These are phyloP conservation scores for Opisthocomus hoazin DNA, from an alignment of 2,113 vertebrate species.

Conservation along the genomic window DNA sequence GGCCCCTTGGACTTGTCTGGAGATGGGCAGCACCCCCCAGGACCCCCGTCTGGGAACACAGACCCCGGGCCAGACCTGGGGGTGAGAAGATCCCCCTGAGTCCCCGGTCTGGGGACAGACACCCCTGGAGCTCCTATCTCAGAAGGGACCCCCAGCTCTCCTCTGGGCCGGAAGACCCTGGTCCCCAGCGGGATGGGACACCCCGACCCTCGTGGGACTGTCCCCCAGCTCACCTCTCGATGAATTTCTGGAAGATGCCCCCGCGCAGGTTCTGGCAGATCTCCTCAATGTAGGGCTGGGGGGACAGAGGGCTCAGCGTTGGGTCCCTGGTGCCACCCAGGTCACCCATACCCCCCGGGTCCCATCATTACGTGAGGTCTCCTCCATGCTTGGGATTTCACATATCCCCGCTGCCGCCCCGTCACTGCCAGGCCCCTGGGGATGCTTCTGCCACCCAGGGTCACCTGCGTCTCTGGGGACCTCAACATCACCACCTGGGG, in stretches of 20 bases:
- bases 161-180: not conserved
- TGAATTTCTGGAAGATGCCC: constrained; percentile 77
- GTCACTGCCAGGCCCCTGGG: not conserved
- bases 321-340: not conserved
- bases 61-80: not conserved
- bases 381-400: not conserved
- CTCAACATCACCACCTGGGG: too few relatives aligned
- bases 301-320: not conserved
- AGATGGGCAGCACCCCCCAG: not conserved
- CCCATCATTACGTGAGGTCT: rapidly evolving
- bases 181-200: not conserved
- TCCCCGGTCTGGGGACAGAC: not conserved
- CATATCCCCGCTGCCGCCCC: not conserved
- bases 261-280: constrained; percentile 76
- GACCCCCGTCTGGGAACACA: not conserved
- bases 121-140: not conserved
- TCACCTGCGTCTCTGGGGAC: not conserved
- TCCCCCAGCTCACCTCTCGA: constrained; percentile 69
- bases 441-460: not conserved
- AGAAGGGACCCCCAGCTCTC: not conserved
- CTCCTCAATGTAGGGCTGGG: constrained; percentile 77
- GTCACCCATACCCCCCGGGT: not conserved
- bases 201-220: rapidly evolving
- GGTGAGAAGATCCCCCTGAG: not conserved
- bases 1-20: not conserved